phyloP scores from a whole-genome alignment of 2,888 invertebrate genomes.

The Sussaba pulchella region DNA sequence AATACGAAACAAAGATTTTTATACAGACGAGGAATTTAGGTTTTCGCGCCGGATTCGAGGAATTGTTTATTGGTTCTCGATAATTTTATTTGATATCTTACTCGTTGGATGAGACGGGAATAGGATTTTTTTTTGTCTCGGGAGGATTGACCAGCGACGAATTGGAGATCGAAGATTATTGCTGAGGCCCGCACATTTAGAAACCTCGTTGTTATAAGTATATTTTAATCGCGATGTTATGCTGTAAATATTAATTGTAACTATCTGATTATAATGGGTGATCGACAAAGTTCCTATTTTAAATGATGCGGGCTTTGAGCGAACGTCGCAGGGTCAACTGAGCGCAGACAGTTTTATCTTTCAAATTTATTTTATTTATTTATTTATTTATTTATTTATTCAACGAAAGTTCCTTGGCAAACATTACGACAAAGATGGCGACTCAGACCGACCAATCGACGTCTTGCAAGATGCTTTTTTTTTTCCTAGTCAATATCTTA shows the following conservation, averaged over 20 bases:
- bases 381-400: conserved; percentile 52
- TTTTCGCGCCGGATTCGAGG: conserved; percentile 50
- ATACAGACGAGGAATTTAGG: conserved; percentile 57
- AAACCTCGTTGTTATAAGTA: conserved; percentile 78
- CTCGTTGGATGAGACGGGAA: background rate
- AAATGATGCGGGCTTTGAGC: conserved; percentile 74
- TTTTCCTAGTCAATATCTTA: conserved; percentile 77
- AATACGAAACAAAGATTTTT: conserved; percentile 58
- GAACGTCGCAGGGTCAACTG: conserved; percentile 52
- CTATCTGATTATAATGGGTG: conserved; percentile 76
- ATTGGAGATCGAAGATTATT: conserved; percentile 10
- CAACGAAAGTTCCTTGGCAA: conserved; percentile 57
- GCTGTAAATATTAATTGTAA: conserved; percentile 77
- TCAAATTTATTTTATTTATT: conserved; percentile 52
- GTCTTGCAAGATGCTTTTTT: conserved; percentile 59
- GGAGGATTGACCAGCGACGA: conserved; percentile 20
- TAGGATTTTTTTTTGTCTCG: conserved; percentile 9
- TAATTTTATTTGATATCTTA: conserved; percentile 32
- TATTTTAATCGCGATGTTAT: conserved; percentile 76
- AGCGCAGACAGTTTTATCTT: conserved; percentile 9
- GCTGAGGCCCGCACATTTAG: conserved; percentile 68
- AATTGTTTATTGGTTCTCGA: conserved; percentile 52
- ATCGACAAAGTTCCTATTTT: conserved; percentile 84
- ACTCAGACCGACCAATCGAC: conserved; percentile 53
- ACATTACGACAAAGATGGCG: conserved; percentile 59